Evolutionary conservation across 1,140 invertebrate species (phyloP), one percentile per base, ranked within the genome.

Genomic region (Trichonephila clavipes): DNA sequence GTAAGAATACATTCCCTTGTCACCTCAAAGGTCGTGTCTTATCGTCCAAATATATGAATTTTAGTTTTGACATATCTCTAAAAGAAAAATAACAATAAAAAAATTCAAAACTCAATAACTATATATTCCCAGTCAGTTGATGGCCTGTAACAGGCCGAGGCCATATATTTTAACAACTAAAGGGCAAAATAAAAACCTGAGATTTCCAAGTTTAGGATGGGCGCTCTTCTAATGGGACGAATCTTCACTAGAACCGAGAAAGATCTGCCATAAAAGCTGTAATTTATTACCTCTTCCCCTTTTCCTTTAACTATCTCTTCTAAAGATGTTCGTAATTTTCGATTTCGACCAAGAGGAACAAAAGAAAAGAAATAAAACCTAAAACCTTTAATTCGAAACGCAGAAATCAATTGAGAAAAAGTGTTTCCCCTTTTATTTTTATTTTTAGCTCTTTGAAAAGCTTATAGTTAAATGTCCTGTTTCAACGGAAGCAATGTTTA

Each of bases 261-360:
- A 51, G 51, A 51, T 51, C 34, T 40, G 24, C 72, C 24, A 14
- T 77, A 77, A 77, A 77, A 28, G 28, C 28, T 77, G 34, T 77
- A 77, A 77, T 77, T 77, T 77, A 77, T 24, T 40, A 16, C 72
- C 6, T 64, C 72, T 77, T 77, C 72, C 72, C 72, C 34, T 77
- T 77, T n/a, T 77, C 72, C 28, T 77, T 77, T 77, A 77, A 77
- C 72, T 77, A 40, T 77, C 72, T 77, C 3, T 34, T 77, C 28
- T 77, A 77, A 77, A 77, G 72, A 77, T 77, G 34, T 34, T 77
- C 72, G 72, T 77, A 77, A 77, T 77, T 34, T 77, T 77, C 72
- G 28, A 77, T 28, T 77, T 40, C 72, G 72, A 77, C 72, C 72
- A 40, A 77, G 72, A 40, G n/a, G n/a, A 77, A 77, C 28, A 40